Evolutionary conservation across 2,797 vertebrate genomes (phyloP).

Genomic region (Falco peregrinus): DNA sequence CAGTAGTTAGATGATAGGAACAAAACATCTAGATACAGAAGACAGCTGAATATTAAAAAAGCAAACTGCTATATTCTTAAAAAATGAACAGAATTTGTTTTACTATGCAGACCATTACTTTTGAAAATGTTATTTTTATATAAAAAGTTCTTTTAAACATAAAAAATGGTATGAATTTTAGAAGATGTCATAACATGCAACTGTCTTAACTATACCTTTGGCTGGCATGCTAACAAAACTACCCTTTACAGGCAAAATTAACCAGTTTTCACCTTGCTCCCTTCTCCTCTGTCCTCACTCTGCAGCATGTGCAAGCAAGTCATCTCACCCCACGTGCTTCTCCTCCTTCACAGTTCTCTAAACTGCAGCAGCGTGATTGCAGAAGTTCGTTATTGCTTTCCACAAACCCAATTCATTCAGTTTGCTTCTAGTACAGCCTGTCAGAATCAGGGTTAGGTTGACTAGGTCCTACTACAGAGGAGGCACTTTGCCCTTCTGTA

Average conservation of each 20-base stretch:
- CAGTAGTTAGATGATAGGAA: background rate
- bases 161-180: background rate
- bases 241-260: background rate
- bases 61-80: background rate
- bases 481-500: background rate
- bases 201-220: background rate
- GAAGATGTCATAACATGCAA: background rate
- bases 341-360: background rate
- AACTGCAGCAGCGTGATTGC: background rate
- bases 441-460: background rate
- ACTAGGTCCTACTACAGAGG: background rate
- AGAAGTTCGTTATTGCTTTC: background rate
- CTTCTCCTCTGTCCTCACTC: background rate
- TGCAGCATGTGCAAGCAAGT: background rate
- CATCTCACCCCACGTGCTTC: background rate
- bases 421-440: background rate
- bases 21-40: background rate
- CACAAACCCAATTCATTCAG: background rate
- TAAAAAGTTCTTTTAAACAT: background rate
- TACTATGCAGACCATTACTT: background rate
- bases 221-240: background rate
- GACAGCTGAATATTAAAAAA: background rate
- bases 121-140: background rate
- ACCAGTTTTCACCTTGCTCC: background rate
- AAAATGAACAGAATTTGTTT: background rate